Evolutionary conservation across 2,113 vertebrate genomes (phyloP), one percentile per base, ranked within the genome.

Genomic region (Micromys minutus): DNA sequence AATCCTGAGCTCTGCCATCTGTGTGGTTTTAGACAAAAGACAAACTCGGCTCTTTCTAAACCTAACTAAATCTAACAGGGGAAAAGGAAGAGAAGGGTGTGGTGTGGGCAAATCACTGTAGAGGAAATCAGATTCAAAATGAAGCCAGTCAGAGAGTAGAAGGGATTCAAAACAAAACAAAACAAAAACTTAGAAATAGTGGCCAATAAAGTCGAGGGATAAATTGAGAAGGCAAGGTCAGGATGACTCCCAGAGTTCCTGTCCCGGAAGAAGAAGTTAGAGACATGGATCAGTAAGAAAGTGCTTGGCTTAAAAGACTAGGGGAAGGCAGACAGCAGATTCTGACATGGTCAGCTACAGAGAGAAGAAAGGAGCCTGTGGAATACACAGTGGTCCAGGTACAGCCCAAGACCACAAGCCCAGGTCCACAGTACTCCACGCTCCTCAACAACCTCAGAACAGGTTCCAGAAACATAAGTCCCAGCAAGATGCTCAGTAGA

Each of bases 381-480:
- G 47, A 55, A 36, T 26, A 84, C 57, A 17, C 31, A 85, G 34
- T 39, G 77, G 47, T 77, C 36, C 50, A 87, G 65, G 71, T 65
- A 67, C 50, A 79, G 63, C 26, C 21, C 36, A 71, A n/a, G 55
- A 61, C 55, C 47, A 39, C 34, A 39, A 86, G 67, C 36, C 47
- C 22, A 65, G 61, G 31, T 11, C 67, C 65, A n/a, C 50, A 59
- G 65, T 36, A 74, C 21, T 90, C 80, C 42, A 31, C 1, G 47
- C 5, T 80, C 59, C 57, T 31, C 77, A 87, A 85, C 31, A 90
- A 79, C 50, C 80, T 76, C 87, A 69, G 88, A 93, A 75, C 12
- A 55, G 31, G 47, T 90, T 94, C 76, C 93, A 89, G 72, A 87
- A 67, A 81, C 74, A 63, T 50, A 29, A 93, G 57, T 74, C 39